A percentile compares a stretch with the other conserved stretches of the same genome.
phyloP scores from a whole-genome alignment of 2,797 vertebrate genomes.

The Mus caroli region DNA sequence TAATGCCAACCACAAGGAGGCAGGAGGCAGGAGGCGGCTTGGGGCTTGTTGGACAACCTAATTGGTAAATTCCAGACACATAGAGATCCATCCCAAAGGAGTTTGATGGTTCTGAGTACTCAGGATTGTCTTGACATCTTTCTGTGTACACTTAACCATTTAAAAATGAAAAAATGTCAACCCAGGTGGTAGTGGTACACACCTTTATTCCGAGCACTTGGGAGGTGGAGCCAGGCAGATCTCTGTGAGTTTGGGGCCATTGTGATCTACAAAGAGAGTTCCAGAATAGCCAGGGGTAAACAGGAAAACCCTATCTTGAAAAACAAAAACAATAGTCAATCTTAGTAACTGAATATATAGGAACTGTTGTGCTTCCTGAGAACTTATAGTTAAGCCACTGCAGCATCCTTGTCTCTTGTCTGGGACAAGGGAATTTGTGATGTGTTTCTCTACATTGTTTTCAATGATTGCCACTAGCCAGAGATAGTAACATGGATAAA shows the following conservation, averaged over 20 bases:
- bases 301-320: not conserved
- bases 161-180: not conserved
- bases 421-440: not conserved
- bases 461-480: not conserved
- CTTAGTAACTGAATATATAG: not conserved
- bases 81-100: not conserved
- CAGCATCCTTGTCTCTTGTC: not conserved
- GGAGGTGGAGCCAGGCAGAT: not conserved
- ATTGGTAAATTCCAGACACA: not conserved
- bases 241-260: not conserved
- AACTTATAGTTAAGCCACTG: constrained; percentile 1
- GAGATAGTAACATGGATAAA: not conserved
- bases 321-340: not conserved
- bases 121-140: not conserved
- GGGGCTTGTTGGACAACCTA: not conserved
- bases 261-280: not conserved
- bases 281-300: not conserved
- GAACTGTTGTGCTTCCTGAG: not conserved
- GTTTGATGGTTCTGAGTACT: not conserved
- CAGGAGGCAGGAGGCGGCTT: not conserved
- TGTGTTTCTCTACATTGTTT: not conserved
- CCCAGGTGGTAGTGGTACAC: not conserved
- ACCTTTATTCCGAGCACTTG: not conserved
- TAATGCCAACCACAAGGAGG: not conserved
- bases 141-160: not conserved